These are phyloP conservation scores for Agrochola lychnidis DNA, from an alignment of 2,888 invertebrate genomes.

Conservation along the genomic window DNA sequence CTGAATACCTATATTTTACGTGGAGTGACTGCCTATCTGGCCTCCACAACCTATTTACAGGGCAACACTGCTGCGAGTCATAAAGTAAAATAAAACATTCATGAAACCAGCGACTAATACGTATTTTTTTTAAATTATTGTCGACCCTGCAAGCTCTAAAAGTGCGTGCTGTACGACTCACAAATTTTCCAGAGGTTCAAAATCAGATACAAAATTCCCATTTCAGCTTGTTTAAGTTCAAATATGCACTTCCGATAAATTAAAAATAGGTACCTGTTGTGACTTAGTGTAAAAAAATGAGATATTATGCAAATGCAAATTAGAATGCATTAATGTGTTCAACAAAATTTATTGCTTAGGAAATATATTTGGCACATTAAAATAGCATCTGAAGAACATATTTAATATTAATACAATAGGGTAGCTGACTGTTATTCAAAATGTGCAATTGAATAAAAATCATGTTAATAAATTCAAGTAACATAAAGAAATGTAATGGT, in stretches of 20 bases:
- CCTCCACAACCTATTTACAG: not conserved
- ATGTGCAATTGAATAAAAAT: conserved; percentile 21
- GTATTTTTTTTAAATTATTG: not conserved
- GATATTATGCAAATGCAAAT: conserved; percentile 49
- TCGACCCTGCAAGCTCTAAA: not conserved
- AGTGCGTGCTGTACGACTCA: not conserved
- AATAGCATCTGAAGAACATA: conserved; percentile 41
- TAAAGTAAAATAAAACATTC: not conserved
- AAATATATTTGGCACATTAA: conserved; percentile 37
- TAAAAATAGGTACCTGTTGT: conserved; percentile 20
- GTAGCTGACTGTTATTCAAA: conserved; percentile 6
- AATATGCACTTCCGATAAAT: conserved; percentile 40
- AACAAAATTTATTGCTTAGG: conserved; percentile 35
- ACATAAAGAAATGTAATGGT: not conserved
- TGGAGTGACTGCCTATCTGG: not conserved
- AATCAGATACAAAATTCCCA: conserved; percentile 26
- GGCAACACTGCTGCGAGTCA: conserved; percentile 1
- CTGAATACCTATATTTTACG: not conserved
- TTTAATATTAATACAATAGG: conserved; percentile 28
- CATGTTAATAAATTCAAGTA: conserved; percentile 13
- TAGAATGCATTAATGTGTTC: conserved; percentile 32
- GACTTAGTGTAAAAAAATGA: conserved; percentile 29
- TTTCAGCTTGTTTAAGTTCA: conserved; percentile 10
- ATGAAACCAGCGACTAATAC: not conserved
- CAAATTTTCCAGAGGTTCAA: conserved; percentile 5